These are phyloP conservation scores for Myiozetetes cayanensis DNA, from an alignment of 2,113 vertebrate species.

Conservation along the genomic window DNA sequence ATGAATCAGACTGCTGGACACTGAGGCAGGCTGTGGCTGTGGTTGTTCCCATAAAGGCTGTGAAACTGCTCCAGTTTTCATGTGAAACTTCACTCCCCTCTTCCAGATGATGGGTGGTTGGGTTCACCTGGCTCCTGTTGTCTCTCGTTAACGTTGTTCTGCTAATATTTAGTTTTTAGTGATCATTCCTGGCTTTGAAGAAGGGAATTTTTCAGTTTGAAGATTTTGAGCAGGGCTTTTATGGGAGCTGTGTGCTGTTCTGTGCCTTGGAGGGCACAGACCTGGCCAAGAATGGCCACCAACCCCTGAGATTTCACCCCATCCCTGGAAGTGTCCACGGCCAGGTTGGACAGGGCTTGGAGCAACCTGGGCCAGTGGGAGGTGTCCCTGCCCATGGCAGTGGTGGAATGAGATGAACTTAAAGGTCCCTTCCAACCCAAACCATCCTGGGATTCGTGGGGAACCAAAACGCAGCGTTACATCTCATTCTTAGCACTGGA, in stretches of 20 bases:
- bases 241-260: neutral
- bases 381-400: neutral
- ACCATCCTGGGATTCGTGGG: neutral
- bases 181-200: neutral
- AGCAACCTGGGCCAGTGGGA: accelerated
- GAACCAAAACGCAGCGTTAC: neutral
- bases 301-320: neutral
- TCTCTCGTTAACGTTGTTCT: neutral
- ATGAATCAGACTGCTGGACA: neutral
- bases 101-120: accelerated
- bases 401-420: neutral
- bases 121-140: no score
- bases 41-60: neutral
- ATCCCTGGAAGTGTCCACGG: neutral
- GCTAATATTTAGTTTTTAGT: neutral
- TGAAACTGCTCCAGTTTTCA: accelerated
- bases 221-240: neutral
- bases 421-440: neutral
- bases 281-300: neutral
- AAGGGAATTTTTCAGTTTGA: neutral
- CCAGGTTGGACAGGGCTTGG: neutral
- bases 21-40: neutral
- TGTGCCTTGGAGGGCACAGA: neutral
- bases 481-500: neutral
- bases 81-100: neutral